These are phyloP conservation scores for Oasisia sp. DNA, from an alignment of 2,888 invertebrate genomes.

Conservation along the genomic window DNA sequence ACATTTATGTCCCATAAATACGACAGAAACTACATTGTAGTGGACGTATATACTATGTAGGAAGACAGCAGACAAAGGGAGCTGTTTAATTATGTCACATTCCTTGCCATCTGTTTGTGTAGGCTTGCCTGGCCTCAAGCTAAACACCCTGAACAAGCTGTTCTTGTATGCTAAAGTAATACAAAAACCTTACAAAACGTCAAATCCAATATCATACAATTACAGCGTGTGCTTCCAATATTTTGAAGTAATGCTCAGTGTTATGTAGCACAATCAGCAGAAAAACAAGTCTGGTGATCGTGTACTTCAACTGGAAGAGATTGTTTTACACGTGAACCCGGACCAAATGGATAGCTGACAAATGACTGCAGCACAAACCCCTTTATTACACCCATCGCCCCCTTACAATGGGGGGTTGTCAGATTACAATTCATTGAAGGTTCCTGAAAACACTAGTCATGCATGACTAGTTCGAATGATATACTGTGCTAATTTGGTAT, in stretches of 20 bases:
- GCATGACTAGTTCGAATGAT: not conserved
- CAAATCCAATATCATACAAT: not conserved
- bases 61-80: not conserved
- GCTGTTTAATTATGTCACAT: not conserved
- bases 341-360: not conserved
- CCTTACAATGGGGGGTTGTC: not conserved
- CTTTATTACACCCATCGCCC: not conserved
- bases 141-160: not conserved
- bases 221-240: not conserved
- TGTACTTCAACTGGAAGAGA: not conserved
- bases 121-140: not conserved
- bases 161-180: not conserved
- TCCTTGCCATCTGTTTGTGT: not conserved
- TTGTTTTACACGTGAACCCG: not conserved
- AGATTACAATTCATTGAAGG: slow-evolving; percentile 3
- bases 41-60: not conserved
- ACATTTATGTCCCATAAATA: not conserved
- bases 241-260: not conserved
- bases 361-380: not conserved
- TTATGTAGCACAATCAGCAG: not conserved
- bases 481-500: not conserved
- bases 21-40: not conserved
- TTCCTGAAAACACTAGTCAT: not conserved
- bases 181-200: not conserved
- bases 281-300: not conserved